phyloP scores from a whole-genome alignment of 2,113 vertebrate species.

The Ahaetulla prasina region DNA sequence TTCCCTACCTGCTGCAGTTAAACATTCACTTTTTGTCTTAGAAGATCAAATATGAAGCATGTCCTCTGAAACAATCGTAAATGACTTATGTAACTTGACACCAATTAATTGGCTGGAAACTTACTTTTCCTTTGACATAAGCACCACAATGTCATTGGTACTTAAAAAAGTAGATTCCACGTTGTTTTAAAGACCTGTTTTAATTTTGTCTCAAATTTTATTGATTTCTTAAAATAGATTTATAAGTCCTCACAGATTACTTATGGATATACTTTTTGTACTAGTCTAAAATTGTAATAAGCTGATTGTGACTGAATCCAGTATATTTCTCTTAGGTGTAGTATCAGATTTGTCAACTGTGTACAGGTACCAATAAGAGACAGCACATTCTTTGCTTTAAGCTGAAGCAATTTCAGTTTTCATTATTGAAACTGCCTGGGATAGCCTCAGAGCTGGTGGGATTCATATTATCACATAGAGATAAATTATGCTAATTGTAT shows the following conservation, averaged over 20 bases:
- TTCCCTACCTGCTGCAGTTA: neutral
- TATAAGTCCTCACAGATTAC: neutral
- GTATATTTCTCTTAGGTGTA: conserved; percentile 5
- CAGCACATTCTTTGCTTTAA: neutral
- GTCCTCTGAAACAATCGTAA: conserved; percentile 7
- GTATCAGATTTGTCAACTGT: conserved; percentile 12
- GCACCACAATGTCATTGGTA: neutral
- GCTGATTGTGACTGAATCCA: neutral
- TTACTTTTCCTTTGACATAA: conserved; percentile 6
- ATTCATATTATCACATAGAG: conserved; percentile 5
- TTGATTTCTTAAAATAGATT: neutral
- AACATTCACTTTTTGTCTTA: conserved; percentile 1
- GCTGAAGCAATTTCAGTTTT: neutral
- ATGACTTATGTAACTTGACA: conserved; percentile 5
- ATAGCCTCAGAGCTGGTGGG: neutral
- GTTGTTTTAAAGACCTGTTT: neutral
- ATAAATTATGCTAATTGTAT: neutral
- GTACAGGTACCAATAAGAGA: neutral
- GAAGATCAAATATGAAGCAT: conserved; percentile 5
- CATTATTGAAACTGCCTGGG: neutral
- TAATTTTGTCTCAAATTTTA: neutral
- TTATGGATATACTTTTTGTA: neutral
- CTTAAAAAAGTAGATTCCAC: neutral
- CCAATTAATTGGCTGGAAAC: conserved; percentile 10
- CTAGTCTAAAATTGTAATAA: neutral